These are phyloP conservation scores for Molorchus minor DNA, from an alignment of 2,888 invertebrate species.

Conservation along the genomic window DNA sequence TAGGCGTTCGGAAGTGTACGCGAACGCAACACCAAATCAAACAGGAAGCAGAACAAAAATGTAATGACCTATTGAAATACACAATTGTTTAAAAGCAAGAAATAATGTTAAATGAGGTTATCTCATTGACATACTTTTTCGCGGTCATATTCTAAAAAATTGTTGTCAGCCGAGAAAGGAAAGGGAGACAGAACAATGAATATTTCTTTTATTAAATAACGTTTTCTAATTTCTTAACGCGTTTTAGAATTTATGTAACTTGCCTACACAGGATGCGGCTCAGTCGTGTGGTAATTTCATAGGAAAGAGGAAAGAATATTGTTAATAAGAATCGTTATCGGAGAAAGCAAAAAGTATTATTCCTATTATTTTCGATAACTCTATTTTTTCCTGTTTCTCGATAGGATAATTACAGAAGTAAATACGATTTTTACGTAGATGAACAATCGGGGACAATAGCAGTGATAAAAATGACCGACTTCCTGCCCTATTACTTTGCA, in stretches of 20 bases:
- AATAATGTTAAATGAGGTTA: constrained; percentile 52
- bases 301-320: constrained; percentile 6
- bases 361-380: background rate
- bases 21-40: constrained; percentile 30
- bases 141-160: constrained; percentile 48
- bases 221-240: constrained; percentile 18
- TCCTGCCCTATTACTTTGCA: constrained; percentile 18
- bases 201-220: constrained; percentile 24
- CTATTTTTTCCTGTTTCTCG: constrained; percentile 3
- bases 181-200: constrained; percentile 19
- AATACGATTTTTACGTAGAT: constrained; percentile 20
- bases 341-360: background rate
- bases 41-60: constrained; percentile 40
- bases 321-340: background rate
- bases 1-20: constrained; percentile 3
- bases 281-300: background rate
- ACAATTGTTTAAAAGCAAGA: constrained; percentile 48
- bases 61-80: constrained; percentile 38
- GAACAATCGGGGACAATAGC: constrained; percentile 17
- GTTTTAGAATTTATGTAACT: constrained; percentile 10
- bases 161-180: constrained; percentile 25
- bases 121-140: constrained; percentile 58
- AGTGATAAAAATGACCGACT: constrained; percentile 21
- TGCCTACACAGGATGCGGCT: constrained; percentile 6
- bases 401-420: constrained; percentile 4